These are phyloP conservation scores for Spermophilus dauricus DNA, from an alignment of 2,113 vertebrate genomes.

Conservation along the genomic window DNA sequence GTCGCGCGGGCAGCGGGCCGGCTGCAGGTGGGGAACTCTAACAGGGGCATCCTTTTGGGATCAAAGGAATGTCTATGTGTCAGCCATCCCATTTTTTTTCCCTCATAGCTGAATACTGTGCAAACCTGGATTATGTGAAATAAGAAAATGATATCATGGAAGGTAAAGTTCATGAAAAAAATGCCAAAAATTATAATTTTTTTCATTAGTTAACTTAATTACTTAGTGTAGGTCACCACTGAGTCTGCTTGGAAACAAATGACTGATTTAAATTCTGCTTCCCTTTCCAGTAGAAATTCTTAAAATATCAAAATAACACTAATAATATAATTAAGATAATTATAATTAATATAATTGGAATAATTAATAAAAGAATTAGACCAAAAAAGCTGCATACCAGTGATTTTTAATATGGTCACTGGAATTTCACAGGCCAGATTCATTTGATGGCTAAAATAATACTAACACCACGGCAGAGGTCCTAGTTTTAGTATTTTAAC, in stretches of 20 bases:
- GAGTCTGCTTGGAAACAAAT: background rate
- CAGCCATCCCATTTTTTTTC: background rate
- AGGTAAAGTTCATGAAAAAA: background rate
- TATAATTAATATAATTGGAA: constrained; percentile 27
- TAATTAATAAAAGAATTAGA: background rate
- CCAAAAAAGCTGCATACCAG: background rate
- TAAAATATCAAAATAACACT: constrained; percentile 49
- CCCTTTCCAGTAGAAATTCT: constrained; percentile 23
- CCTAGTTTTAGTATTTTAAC: background rate
- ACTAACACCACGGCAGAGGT: background rate
- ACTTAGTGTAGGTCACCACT: background rate
- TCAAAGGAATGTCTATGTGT: background rate
- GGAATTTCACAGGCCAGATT: constrained; percentile 34
- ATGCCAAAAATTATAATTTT: background rate
- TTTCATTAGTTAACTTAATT: background rate
- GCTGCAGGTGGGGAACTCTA: background rate
- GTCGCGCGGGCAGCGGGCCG: too few species aligned
- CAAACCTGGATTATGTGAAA: background rate
- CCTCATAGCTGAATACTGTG: background rate
- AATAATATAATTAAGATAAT: background rate
- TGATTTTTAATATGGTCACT: background rate
- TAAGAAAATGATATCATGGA: background rate
- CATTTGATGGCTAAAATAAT: background rate
- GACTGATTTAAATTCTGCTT: constrained; percentile 10
- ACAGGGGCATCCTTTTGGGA: background rate